Base-by-base conservation (phyloP, 1,140 invertebrate genomes). In the Laodelphax striatellus region DNA sequence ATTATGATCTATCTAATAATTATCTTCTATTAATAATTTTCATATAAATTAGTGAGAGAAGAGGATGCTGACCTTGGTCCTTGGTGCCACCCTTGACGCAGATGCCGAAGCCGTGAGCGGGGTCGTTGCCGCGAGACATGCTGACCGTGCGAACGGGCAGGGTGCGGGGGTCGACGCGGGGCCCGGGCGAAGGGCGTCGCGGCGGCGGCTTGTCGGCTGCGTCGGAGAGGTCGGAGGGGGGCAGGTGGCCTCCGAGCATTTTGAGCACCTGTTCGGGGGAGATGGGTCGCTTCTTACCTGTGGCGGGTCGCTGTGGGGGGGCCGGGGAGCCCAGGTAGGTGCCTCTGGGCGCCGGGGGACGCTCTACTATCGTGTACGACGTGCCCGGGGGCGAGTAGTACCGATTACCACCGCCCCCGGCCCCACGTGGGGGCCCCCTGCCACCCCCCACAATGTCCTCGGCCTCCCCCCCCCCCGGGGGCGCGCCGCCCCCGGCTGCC, bases 51-150 rank as follows among this genome's bases (percentile, higher is more conserved):
- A n/a, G n/a, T n/a, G n/a, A n/a, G n/a, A n/a, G 2, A 28, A 28
- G 2, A 28, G 24, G 22, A n/a, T 11, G 54, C 60, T 74, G 69
- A 90, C 87, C 87, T 71, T 87, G 83, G 72, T 92, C 87, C 75
- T 90, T 89, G 17, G 65, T 62, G 55, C 89, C 88, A 67, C 88
- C 89, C 73, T 92, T 92, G 67, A 92, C 88, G 75, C 88, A 91
- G 63, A 92, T 91, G 57, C 88, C 88, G 72, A 91, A 92, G 55
- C 89, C 89, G 71, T 89, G 87, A 31, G 80, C 80, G 10, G 79
- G 79, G 21, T 42, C 34, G 55, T 79, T 79, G 70, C 88, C 87
- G 55, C 87, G 76, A 55, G 84, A 84, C 87, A 91, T 91, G 68
- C 82, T 88, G 67, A 91, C 85, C 60, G 87, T 91, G 66, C 87